Evolutionary conservation across 2,113 vertebrate genomes (phyloP).

Genomic region (Tachycineta bicolor): DNA sequence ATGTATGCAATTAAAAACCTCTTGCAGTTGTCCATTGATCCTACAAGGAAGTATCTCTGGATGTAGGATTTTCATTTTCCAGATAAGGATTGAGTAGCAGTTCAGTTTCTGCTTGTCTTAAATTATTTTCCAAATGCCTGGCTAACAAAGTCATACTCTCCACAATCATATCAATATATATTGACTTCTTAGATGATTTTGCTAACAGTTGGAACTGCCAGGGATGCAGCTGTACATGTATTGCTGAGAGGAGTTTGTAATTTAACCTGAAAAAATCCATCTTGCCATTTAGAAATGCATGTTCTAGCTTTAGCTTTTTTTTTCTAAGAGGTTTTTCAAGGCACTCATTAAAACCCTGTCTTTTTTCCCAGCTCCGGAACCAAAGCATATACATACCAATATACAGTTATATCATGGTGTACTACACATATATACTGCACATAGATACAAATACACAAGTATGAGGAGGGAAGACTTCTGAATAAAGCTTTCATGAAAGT

Average conservation of each 20-base stretch:
- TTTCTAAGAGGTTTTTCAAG: not conserved
- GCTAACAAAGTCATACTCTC: not conserved
- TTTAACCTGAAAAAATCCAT: not conserved
- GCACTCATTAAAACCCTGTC: not conserved
- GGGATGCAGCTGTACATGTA: not conserved
- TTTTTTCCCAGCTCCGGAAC: not conserved
- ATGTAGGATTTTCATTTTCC: conserved; percentile 30
- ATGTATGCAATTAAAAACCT: not conserved
- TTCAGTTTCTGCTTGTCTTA: conserved; percentile 23
- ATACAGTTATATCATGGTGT: not conserved
- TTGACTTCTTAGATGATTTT: conserved; percentile 36
- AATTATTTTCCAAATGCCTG: conserved; percentile 29
- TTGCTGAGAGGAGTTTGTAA: conserved; percentile 3
- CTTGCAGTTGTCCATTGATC: not conserved
- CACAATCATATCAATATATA: conserved; percentile 49
- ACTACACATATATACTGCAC: not conserved
- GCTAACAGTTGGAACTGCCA: not conserved
- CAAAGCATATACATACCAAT: not conserved
- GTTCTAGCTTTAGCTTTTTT: not conserved
- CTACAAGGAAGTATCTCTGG: not conserved
- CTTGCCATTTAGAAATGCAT: not conserved
- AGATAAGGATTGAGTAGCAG: not conserved
- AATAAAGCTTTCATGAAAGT: not conserved
- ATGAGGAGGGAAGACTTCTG: not conserved
- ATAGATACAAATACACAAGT: rapidly evolving